Conservation (phyloP, 2,797 vertebrate species). For the Hyperoplus lanceolatus region DNA sequence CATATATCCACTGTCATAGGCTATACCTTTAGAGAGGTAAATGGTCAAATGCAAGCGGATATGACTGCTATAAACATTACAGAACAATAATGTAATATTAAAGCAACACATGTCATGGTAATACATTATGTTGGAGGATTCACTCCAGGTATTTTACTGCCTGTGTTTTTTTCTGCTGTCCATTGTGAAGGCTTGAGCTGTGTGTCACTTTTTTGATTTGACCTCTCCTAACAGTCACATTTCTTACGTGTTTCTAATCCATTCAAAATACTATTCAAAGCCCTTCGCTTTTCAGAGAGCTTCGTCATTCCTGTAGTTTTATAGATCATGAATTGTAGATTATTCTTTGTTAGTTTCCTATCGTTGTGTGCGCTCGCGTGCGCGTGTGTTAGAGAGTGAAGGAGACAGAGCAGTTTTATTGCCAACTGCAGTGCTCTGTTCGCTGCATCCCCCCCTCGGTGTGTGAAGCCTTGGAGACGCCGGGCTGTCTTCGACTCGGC, state of each 20-base stretch:
- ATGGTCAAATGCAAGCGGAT: constrained; percentile 18
- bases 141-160: not conserved
- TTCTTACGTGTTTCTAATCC: constrained; percentile 57
- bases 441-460: constrained; percentile 9
- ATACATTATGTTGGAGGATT: constrained; percentile 11
- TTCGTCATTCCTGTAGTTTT: constrained; percentile 20
- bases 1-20: constrained; percentile 18
- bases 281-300: constrained; percentile 14
- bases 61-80: not conserved
- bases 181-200: constrained; percentile 39
- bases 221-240: constrained; percentile 64
- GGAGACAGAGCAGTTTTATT: constrained; percentile 41
- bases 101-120: not conserved
- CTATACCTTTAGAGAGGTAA: constrained; percentile 18
- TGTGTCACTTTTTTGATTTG: constrained; percentile 70
- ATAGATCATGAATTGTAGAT: constrained; percentile 52
- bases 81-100: constrained; percentile 18
- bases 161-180: constrained; percentile 21
- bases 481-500: constrained; percentile 62
- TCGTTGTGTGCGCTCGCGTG: constrained; percentile 22
- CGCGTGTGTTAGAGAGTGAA: constrained; percentile 25
- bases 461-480: constrained; percentile 62
- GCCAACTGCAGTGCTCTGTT: constrained; percentile 51
- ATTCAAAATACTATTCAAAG: constrained; percentile 37
- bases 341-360: constrained; percentile 57